phyloP scores from a whole-genome alignment of 2,888 invertebrate genomes.

The Polyommatus iphigenia region DNA sequence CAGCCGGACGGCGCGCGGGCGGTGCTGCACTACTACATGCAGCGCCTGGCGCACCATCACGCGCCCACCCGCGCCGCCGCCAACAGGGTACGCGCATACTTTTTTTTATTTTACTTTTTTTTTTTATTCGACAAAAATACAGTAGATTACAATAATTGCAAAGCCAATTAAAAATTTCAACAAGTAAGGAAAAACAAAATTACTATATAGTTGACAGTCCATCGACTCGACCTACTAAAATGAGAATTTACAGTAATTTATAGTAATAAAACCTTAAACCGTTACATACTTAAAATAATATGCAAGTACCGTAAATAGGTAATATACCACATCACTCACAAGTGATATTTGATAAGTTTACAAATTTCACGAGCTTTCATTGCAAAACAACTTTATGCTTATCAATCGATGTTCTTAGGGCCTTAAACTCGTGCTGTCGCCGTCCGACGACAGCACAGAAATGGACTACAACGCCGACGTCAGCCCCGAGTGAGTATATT shows the following conservation, averaged over 20 bases:
- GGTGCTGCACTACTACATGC: constrained; percentile 93
- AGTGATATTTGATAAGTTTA: too few relatives aligned
- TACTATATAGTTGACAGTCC: too few relatives aligned
- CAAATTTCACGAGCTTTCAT: too few relatives aligned
- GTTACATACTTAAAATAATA: too few relatives aligned
- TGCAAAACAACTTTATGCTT: not conserved
- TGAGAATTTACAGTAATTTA: too few relatives aligned
- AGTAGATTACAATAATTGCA: too few relatives aligned
- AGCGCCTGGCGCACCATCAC: constrained; percentile 90
- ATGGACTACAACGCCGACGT: constrained; percentile 72
- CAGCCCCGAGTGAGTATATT: constrained; percentile 67
- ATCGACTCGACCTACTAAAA: too few relatives aligned
- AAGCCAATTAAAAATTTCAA: too few relatives aligned
- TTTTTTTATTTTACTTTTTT: not conserved
- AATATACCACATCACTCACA: too few relatives aligned
- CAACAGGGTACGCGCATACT: constrained; percentile 71
- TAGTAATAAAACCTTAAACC: too few relatives aligned
- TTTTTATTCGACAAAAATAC: not conserved
- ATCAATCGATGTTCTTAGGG: constrained; percentile 67
- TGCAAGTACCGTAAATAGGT: too few relatives aligned
- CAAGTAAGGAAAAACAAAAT: not conserved
- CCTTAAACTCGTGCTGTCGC: constrained; percentile 84
- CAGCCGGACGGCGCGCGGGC: constrained; percentile 85
- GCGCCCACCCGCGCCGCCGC: constrained; percentile 89
- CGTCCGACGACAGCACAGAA: constrained; percentile 72